Evolutionary conservation across 2,113 vertebrate genomes (phyloP).

Genomic region (Osmerus eperlanus): DNA sequence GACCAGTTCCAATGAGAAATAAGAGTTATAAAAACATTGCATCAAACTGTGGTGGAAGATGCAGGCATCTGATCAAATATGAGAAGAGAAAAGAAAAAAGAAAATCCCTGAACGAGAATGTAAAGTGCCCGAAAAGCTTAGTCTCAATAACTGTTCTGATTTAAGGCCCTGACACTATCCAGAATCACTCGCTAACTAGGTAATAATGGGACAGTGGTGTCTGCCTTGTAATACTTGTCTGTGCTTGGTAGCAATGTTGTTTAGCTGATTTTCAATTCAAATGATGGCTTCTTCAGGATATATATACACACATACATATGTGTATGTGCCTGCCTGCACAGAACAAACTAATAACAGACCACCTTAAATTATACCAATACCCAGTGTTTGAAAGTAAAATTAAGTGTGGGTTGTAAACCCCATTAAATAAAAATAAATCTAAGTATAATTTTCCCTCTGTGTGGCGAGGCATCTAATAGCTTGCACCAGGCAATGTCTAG

Average conservation of each 20-base stretch:
- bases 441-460: constrained; percentile 33
- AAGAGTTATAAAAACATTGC: constrained; percentile 21
- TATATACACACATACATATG: no score
- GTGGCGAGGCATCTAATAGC: constrained; percentile 44
- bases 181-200: background rate
- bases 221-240: constrained; percentile 2
- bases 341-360: background rate
- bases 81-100: constrained; percentile 21
- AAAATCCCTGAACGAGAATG: constrained; percentile 69
- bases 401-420: constrained; percentile 45
- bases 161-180: background rate
- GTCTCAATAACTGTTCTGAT: constrained; percentile 26
- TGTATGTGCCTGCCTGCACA: no score
- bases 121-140: constrained; percentile 68
- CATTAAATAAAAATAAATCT: constrained; percentile 55
- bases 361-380: constrained; percentile 28
- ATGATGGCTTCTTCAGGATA: constrained; percentile 28
- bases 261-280: constrained; percentile 14
- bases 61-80: constrained; percentile 21
- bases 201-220: background rate
- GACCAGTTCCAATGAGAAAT: constrained; percentile 27
- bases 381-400: constrained; percentile 64
- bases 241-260: constrained; percentile 21
- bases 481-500: constrained; percentile 71
- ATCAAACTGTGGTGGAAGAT: constrained; percentile 23